These are phyloP conservation scores for Onychostruthus taczanowskii DNA, from an alignment of 2,113 vertebrate species.

Conservation along the genomic window DNA sequence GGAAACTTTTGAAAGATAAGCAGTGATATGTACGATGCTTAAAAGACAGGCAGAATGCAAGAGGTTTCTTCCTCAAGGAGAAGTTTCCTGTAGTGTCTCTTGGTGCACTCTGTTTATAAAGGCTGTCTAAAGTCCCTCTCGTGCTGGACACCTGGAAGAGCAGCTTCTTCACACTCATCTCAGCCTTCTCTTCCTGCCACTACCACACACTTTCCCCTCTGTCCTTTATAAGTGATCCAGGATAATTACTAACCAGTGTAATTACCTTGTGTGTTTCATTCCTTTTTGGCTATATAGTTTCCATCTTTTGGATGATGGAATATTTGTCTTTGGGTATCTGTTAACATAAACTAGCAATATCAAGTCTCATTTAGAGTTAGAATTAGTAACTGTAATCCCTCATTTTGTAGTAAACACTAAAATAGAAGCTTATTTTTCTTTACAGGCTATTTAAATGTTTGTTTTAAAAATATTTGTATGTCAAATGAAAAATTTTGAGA, in stretches of 20 bases:
- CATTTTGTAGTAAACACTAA: not conserved
- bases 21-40: not conserved
- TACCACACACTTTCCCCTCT: not conserved
- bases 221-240: not conserved
- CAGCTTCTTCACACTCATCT: not conserved
- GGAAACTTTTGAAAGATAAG: not conserved
- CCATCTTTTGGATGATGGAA: not conserved
- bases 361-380: not conserved
- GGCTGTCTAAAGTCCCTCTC: not conserved
- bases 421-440: not conserved
- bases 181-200: not conserved
- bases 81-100: rapidly evolving
- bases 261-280: not conserved
- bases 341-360: not conserved
- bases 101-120: not conserved
- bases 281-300: not conserved
- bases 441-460: not conserved
- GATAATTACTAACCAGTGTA: not conserved
- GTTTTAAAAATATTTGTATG: not conserved
- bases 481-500: not conserved
- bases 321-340: not conserved
- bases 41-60: not conserved
- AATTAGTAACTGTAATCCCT: not conserved
- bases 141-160: not conserved
- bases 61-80: not conserved